Conservation (phyloP, 2,113 vertebrate genomes). For the Herpailurus yagouaroundi region DNA sequence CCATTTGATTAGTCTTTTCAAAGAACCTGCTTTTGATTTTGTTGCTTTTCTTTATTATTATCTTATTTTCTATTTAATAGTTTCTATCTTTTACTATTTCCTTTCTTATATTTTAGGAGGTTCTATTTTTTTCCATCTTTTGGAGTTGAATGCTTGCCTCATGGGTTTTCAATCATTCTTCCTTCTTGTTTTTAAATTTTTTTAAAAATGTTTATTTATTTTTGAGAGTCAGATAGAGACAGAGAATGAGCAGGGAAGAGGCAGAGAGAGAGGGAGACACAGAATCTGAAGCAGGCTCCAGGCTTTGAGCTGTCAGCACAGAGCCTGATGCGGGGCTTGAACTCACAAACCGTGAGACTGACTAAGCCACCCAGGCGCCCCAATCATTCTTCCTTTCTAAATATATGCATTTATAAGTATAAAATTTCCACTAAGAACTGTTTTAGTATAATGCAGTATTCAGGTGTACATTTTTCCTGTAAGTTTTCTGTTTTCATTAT, state of each 20-base stretch:
- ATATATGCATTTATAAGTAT: not conserved
- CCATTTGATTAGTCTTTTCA: not conserved
- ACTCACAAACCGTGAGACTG: no score
- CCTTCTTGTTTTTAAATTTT: not conserved
- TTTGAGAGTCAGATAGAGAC: no score
- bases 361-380: no score
- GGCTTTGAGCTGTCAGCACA: no score
- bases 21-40: not conserved
- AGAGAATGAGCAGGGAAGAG: no score
- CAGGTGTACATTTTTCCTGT: not conserved
- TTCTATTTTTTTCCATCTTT: not conserved
- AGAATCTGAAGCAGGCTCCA: no score
- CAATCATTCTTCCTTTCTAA: not conserved
- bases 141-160: not conserved
- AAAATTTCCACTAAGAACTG: not conserved
- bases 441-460: not conserved
- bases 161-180: not conserved
- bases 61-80: slow-evolving; percentile 9
- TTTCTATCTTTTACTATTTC: not conserved
- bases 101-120: not conserved
- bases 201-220: no score
- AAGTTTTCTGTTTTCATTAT: not conserved
- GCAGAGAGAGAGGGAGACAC: no score
- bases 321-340: no score
- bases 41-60: not conserved